Conservation (phyloP, 2,113 vertebrate species). For the Bos indicus region DNA sequence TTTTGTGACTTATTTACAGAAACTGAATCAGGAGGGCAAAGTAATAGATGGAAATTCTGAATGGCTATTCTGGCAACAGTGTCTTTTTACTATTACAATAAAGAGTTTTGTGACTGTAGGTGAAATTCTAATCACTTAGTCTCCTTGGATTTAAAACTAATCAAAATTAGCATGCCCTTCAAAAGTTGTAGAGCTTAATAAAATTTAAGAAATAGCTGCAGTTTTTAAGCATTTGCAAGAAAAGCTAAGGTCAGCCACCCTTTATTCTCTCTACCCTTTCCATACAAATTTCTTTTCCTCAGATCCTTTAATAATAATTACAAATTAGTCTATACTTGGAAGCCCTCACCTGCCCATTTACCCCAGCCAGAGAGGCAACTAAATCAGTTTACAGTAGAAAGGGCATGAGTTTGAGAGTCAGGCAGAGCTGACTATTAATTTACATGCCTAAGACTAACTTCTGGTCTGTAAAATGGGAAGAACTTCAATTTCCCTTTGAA, state of each 20-base stretch:
- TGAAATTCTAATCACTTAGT: not conserved
- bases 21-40: not conserved
- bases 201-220: not conserved
- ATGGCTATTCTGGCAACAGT: not conserved
- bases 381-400: not conserved
- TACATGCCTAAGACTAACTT: not conserved
- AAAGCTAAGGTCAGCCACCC: not conserved
- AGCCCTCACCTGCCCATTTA: not conserved
- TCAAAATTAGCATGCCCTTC: not conserved
- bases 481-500: not conserved
- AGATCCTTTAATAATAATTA: not conserved
- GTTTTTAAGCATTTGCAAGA: not conserved
- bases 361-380: not conserved
- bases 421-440: not conserved
- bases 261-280: not conserved
- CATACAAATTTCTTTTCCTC: not conserved
- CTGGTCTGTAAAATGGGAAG: not conserved
- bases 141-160: slow-evolving; percentile 13
- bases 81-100: not conserved
- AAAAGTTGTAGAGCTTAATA: not conserved
- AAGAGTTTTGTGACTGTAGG: not conserved
- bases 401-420: not conserved
- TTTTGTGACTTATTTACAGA: not conserved
- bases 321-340: not conserved
- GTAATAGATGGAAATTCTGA: not conserved